Conservation (phyloP, 2,888 invertebrate species). For the Tinea pellionella region DNA sequence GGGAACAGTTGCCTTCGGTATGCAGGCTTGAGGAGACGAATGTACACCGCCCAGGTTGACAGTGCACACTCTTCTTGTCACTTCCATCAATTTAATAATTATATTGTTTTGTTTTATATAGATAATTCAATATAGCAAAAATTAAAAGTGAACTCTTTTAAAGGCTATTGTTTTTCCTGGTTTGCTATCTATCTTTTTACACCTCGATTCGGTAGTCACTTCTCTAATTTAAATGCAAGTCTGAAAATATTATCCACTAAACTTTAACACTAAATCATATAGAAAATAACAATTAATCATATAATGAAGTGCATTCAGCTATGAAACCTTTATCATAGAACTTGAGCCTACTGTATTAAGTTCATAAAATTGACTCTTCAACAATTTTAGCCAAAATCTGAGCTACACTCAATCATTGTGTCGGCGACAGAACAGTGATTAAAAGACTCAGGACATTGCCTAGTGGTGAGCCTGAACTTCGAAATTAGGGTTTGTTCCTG, state of each 20-base stretch:
- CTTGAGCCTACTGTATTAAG: not conserved
- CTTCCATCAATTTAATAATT: no score
- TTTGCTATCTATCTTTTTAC: no score
- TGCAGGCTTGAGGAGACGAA: no score
- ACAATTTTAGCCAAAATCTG: not conserved
- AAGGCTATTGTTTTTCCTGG: no score
- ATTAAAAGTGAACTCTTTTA: no score
- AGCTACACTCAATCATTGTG: not conserved
- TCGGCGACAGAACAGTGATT: conserved; percentile 3
- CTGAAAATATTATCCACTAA: not conserved
- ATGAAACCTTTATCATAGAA: not conserved
- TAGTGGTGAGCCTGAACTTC: not conserved
- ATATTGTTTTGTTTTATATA: no score
- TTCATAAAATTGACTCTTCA: not conserved
- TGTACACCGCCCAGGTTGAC: no score
- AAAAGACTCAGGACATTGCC: conserved; percentile 8
- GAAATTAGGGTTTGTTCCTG: not conserved
- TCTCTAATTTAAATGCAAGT: no score
- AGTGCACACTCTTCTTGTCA: no score
- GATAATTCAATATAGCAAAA: no score
- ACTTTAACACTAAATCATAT: not conserved
- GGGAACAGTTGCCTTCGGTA: no score
- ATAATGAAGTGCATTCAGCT: not conserved
- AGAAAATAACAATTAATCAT: not conserved
- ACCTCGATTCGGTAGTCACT: no score